phyloP scores from a whole-genome alignment of 2,113 vertebrate species.

The Madoqua kirkii region DNA sequence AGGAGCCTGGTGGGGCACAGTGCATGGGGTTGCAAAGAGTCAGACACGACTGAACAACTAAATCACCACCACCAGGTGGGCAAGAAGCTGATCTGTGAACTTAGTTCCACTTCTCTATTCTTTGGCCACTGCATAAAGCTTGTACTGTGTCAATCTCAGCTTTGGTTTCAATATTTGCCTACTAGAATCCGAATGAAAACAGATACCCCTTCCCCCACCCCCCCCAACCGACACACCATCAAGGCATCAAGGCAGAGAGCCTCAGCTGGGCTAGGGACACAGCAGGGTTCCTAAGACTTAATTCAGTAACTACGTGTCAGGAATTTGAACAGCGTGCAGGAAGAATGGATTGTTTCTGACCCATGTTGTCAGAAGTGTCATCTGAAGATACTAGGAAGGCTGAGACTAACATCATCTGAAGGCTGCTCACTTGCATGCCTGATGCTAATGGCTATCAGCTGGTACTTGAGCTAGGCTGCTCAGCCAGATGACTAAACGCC shows the following conservation, averaged over 20 bases:
- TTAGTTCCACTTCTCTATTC: not conserved
- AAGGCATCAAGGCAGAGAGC: not conserved
- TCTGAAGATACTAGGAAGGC: not conserved
- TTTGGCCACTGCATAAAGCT: not conserved
- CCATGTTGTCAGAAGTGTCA: not conserved
- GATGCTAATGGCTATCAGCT: not conserved
- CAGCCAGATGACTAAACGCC: not conserved
- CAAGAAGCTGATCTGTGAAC: not conserved
- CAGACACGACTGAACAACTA: not conserved
- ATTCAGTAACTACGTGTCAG: not conserved
- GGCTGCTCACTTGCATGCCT: not conserved
- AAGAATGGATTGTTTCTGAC: not conserved
- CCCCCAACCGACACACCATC: accelerated
- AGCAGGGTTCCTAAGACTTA: not conserved
- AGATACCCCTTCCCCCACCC: accelerated
- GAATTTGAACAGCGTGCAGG: not conserved
- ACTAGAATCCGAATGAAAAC: not conserved
- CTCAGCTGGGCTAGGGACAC: not conserved
- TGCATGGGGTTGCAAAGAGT: not conserved
- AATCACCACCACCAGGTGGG: not conserved
- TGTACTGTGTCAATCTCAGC: not conserved
- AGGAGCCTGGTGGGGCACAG: not conserved
- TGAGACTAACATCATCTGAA: not conserved
- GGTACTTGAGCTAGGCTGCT: not conserved
- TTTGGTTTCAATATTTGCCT: not conserved